Evolutionary conservation across 2,113 vertebrate species (phyloP), one percentile per base, ranked within the genome.

Genomic region (Micronycteris hirsuta): DNA sequence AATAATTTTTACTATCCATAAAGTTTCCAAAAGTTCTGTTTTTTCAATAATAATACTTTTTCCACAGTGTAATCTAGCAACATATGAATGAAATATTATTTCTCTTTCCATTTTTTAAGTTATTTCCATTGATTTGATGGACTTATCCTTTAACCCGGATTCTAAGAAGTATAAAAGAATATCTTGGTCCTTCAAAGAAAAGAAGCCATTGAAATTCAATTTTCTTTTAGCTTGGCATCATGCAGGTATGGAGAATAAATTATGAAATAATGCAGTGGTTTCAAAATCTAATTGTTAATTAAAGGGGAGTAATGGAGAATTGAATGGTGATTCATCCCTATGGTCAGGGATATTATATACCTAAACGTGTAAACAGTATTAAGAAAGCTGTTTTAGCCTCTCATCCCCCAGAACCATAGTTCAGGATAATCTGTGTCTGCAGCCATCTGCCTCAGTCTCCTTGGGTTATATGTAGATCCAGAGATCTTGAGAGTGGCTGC

Each of bases 161-260:
- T 98, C 99, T 90, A 99, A 99, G 97, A 98, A 98, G 95, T 98
- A 99, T 91, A 97, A 98, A 90, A 98, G 99, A 97, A 96, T 99
- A 36, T 97, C 98, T 67, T 99, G 98, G 97, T 98, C 99, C 86
- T 98, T 99, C 95, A 99, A 87, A 92, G 99, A 99, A 87, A 99
- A 99, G 94, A 98, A 99, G 33, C 98, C 97, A 16, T 95, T 99
- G 90, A 97, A 97, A 86, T 98, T 98, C 65, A 99, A 99, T 97
- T 99, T 99, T 76, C 97, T 99, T 31, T 54, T 99, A 92, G 97
- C 98, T 33, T 99, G 98, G 98, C 78, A 98, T 96, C 96, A 84
- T 74, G 67, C 98, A 98, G 99, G 99, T 99, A 98, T 94, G 85
- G 45, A 96, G 17, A 94, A 49, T 13, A 80, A 61, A 61, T 38